Evolutionary conservation across 2,797 vertebrate genomes (phyloP).

Genomic region (Hypotaenidia okinawae): DNA sequence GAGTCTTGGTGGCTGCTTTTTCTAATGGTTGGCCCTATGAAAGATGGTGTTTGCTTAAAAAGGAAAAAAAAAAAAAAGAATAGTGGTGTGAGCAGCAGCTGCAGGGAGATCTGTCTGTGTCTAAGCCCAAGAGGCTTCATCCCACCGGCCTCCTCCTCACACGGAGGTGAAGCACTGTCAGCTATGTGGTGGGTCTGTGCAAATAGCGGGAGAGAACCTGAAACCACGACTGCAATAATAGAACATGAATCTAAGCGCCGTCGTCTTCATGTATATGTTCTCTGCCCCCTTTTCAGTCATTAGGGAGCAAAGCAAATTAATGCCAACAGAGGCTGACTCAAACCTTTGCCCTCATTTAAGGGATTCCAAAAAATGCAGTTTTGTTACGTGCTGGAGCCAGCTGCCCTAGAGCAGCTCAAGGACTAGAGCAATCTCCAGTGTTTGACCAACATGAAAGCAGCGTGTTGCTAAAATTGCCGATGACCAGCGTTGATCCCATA

Average conservation of each 20-base stretch:
- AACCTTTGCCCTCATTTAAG: constrained; percentile 64
- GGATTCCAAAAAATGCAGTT: not conserved
- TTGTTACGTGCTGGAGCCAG: constrained; percentile 37
- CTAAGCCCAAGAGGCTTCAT: not conserved
- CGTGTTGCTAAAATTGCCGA: not conserved
- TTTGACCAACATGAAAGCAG: not conserved
- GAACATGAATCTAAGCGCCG: not conserved
- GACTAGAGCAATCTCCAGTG: not conserved
- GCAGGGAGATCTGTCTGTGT: not conserved
- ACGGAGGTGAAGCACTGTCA: not conserved
- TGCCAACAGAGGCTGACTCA: constrained; percentile 50
- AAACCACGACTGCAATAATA: not conserved
- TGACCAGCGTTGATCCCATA: not conserved
- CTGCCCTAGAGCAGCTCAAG: constrained; percentile 52
- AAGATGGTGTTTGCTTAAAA: not conserved
- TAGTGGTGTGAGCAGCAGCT: not conserved
- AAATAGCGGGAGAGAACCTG: not conserved
- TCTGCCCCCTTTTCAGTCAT: constrained; percentile 37
- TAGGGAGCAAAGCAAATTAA: constrained; percentile 59
- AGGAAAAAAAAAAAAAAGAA: not conserved
- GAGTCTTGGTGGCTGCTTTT: not conserved
- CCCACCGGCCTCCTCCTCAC: not conserved
- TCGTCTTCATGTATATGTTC: not conserved
- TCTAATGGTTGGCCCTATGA: not conserved
- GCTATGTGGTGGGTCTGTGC: not conserved